Evolutionary conservation across 2,113 vertebrate genomes (phyloP).

Genomic region (Corvus moneduloides): DNA sequence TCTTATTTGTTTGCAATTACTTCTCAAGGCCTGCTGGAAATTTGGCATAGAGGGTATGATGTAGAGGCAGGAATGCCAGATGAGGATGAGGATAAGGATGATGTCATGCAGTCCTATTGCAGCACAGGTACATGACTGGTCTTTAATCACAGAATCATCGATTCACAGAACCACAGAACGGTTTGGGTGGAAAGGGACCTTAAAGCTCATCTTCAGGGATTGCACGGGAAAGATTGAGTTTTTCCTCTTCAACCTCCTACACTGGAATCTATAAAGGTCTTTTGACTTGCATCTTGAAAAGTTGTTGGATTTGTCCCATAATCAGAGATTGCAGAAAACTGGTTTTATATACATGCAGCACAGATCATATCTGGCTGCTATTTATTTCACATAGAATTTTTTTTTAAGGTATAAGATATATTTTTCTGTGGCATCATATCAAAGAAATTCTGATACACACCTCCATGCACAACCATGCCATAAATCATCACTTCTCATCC

Average conservation of each 20-base stretch:
- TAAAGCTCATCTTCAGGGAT: neutral
- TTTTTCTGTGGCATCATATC: neutral
- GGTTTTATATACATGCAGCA: neutral
- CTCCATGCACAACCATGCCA: neutral
- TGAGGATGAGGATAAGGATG: neutral
- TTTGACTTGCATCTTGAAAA: neutral
- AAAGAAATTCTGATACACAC: neutral
- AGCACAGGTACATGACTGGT: neutral
- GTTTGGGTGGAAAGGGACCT: neutral
- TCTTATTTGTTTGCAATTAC: neutral
- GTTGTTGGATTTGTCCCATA: neutral
- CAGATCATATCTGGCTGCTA: neutral
- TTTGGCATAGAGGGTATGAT: neutral
- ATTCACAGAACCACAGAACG: neutral
- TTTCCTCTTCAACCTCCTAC: neutral
- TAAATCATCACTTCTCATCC: neutral
- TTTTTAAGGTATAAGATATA: neutral
- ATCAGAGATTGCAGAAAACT: neutral
- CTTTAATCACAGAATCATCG: neutral
- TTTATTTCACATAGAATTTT: neutral
- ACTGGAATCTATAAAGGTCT: neutral
- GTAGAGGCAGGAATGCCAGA: neutral
- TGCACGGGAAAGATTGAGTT: neutral
- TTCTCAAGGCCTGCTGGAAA: constrained; percentile 33
- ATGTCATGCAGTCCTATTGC: neutral